Evolutionary conservation across 1,140 invertebrate genomes (phyloP).

Genomic region (Probaryconus sp.): DNA sequence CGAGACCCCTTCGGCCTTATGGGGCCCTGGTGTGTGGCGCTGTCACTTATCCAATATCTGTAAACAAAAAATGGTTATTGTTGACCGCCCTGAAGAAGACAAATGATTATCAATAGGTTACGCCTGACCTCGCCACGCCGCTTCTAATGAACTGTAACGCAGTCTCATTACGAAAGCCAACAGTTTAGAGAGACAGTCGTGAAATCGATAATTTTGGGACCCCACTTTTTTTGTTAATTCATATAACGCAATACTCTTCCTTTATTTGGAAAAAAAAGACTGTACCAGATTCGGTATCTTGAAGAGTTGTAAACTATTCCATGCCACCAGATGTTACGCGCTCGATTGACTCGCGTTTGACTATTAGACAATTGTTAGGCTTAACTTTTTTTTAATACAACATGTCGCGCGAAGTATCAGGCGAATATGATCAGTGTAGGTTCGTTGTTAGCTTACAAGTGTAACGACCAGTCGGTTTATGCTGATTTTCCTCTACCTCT

Average conservation of each 20-base stretch:
- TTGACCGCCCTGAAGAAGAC: constrained; percentile 55
- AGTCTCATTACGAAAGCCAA: constrained; percentile 11
- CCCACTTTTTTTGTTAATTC: too few species aligned
- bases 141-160: not conserved
- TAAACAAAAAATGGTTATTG: constrained; percentile 76
- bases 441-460: constrained; percentile 71
- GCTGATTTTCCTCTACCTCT: constrained; percentile 56
- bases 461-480: constrained; percentile 59
- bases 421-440: constrained; percentile 62
- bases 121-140: not conserved
- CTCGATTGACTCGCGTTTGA: constrained; percentile 26
- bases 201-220: not conserved
- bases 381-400: constrained; percentile 75
- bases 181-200: too few species aligned
- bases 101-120: constrained; percentile 33
- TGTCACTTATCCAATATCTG: constrained; percentile 78
- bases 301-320: not conserved
- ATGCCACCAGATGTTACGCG: not conserved
- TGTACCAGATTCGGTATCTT: too few species aligned
- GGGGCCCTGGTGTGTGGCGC: constrained; percentile 67
- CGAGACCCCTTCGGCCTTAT: constrained; percentile 57
- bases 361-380: constrained; percentile 57
- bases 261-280: too few species aligned
- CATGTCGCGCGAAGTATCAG: constrained; percentile 74
- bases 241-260: too few species aligned